Evolutionary conservation across 2,888 invertebrate genomes (phyloP), one percentile per base, ranked within the genome.

Genomic region (Pammene aurita): DNA sequence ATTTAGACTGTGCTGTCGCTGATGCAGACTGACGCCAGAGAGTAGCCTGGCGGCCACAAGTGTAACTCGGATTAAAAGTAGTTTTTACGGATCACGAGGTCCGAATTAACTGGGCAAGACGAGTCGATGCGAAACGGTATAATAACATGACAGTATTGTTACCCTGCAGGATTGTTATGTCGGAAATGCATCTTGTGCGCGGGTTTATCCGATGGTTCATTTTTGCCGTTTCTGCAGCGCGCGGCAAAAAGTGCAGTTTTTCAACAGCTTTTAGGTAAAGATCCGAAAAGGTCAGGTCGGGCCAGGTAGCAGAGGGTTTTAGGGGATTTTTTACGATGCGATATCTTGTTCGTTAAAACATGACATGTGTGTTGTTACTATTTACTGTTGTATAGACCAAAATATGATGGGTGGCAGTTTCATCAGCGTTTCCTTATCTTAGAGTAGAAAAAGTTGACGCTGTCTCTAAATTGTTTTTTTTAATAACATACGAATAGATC

Each of bases 151-250:
- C 54, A 18, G 62, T 41, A 62, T 80, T 84, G 81, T 82, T 74
- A 71, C 73, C 76, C 76, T 75, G 78, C 77, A 75, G 77, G 76
- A 76, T 78, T 78, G 78, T 77, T 74, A 72, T 75, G 77, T 76
- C 75, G 77, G 77, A 79, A 83, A 82, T 80, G 80, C 78, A 77
- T 80, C 79, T 78, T 79, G 80, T 83, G 83, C 87, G 78, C 84
- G 84, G 86, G 85, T 85, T 46, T 60, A 58, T 35, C 14, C 34
- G 85, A 61, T 35, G 69, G 64, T 42, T 64, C 54, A 48, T 26
- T 64, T 69, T 64, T 57, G 64, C 44, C 44, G 10, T 26, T 52
- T 16, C 16, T 65, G 52, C 64, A 57, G 46, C 34, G 11, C 11
- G 50, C 34, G n/a, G 52, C 56, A 63, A 68, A 68, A 63, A 18